phyloP scores from a whole-genome alignment of 2,888 invertebrate species.

The Drosophila putrida region DNA sequence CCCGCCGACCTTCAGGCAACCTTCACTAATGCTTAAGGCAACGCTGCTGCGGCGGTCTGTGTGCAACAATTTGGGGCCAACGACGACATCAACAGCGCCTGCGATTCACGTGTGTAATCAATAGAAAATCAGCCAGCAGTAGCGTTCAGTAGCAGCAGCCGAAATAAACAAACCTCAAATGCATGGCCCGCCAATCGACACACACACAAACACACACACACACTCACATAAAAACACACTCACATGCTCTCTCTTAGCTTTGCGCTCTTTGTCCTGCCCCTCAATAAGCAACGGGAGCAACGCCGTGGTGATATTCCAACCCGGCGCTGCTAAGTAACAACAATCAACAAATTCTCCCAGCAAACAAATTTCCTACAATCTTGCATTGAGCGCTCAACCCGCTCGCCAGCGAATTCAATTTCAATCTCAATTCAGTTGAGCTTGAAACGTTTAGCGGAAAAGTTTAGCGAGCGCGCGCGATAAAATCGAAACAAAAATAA shows the following conservation, averaged over 20 bases:
- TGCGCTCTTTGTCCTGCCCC: constrained; percentile 30
- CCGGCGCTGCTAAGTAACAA: constrained; percentile 81
- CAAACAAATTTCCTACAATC: constrained; percentile 44
- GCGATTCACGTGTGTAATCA: constrained; percentile 80
- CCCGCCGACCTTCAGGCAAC: constrained; percentile 85
- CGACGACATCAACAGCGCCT: constrained; percentile 36
- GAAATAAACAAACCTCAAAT: constrained; percentile 62
- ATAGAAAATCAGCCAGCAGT: constrained; percentile 58
- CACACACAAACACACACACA: constrained; percentile 1
- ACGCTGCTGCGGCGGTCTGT: constrained; percentile 25
- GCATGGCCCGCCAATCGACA: constrained; percentile 26
- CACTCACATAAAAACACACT: constrained; percentile 9
- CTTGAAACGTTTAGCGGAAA: constrained; percentile 63
- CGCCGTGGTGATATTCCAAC: background rate
- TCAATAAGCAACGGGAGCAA: too few species aligned
- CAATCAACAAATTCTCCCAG: constrained; percentile 73
- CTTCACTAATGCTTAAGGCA: constrained; percentile 73
- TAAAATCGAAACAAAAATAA: constrained; percentile 15
- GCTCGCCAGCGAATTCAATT: constrained; percentile 7
- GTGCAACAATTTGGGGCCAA: constrained; percentile 59
- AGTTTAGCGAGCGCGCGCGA: constrained; percentile 51
- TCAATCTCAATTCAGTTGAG: constrained; percentile 54
- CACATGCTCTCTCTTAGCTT: constrained; percentile 1
- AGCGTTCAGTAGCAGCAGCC: constrained; percentile 38
- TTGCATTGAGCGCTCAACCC: constrained; percentile 39